Evolutionary conservation across 2,888 invertebrate species (phyloP).

Genomic region (Zelleria hepariella): DNA sequence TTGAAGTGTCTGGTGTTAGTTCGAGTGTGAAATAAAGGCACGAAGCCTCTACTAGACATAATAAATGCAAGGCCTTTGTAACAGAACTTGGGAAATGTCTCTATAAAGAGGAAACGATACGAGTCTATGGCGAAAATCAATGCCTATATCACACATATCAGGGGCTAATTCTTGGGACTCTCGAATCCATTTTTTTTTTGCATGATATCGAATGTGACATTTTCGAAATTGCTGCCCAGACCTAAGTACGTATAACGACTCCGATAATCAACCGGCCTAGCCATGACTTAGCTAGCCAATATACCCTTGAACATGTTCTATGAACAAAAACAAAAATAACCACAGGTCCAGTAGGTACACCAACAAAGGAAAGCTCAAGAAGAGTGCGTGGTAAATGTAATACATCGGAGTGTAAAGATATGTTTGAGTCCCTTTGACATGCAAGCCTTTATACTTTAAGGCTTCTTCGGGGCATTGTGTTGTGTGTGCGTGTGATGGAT

Average conservation of each 20-base stretch:
- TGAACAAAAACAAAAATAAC: background rate
- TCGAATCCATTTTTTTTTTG: no score
- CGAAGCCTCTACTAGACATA: conserved; percentile 20
- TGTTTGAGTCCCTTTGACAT: background rate
- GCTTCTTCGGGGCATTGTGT: background rate
- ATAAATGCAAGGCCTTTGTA: background rate
- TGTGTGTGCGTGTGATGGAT: conserved; percentile 17
- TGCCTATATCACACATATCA: no score
- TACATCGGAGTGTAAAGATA: background rate
- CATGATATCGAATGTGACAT: no score
- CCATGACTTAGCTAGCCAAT: no score
- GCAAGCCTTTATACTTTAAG: conserved; percentile 1
- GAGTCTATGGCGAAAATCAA: no score
- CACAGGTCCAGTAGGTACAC: background rate
- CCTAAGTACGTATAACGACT: no score
- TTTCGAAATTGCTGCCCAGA: no score
- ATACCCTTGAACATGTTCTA: no score
- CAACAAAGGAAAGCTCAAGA: background rate
- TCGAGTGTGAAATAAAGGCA: conserved; percentile 35
- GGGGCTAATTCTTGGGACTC: no score
- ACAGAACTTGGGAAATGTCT: background rate
- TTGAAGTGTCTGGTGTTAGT: conserved; percentile 29
- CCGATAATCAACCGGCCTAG: no score
- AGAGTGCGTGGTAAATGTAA: background rate
- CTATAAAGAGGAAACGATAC: no score